Base-by-base conservation (phyloP, 1,140 invertebrate genomes). In the Cepaea nemoralis region DNA sequence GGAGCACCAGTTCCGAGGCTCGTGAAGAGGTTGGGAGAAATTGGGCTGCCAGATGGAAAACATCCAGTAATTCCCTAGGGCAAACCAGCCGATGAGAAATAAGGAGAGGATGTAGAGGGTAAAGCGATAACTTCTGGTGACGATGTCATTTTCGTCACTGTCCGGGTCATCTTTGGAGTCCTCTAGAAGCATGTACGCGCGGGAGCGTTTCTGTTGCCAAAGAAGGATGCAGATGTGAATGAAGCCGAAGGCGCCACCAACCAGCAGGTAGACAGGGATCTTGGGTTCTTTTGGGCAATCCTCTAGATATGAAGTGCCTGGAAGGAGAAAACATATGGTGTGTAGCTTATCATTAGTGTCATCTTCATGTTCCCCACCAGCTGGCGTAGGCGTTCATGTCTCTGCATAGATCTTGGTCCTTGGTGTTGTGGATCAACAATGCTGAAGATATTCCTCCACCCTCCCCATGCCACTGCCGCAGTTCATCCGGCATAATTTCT, bases 1-100 rank as follows among this genome's bases (percentile, higher is more conserved):
- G 78, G 86, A 84, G 70, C 89, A 90, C 89, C 89, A 90, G 81
- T 89, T 88, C 45, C 83, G 85, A 1, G 88, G 88, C 66, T 88
- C 86, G 89, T 94, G 95, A 40, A 95, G 92, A 0, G 93, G 93
- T 10, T 94, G 93, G 37, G 84, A 40, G 82, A 86, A 89, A 75
- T 88, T 86, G 19, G 89, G 89, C 59, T 85, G 83, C 86, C 88
- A 89, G 22, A 87, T 84, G 0, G 69, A 42, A 77, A 87, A 86
- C 35, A 88, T 80, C 89, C 89, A 90, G 12, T 85, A 55, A 69
- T 86, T 86, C 22, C 95, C 95, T 87, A 94, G 87, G 8, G 93
- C 88, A 67, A 90, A 89, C 89, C 89, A 90, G 40, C 81, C 66
- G 0, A 85, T 40, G 10, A 90, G 84, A 88, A 96, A 95, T 22